These are phyloP conservation scores for Anhinga anhinga DNA, from an alignment of 2,113 vertebrate species.

Conservation along the genomic window DNA sequence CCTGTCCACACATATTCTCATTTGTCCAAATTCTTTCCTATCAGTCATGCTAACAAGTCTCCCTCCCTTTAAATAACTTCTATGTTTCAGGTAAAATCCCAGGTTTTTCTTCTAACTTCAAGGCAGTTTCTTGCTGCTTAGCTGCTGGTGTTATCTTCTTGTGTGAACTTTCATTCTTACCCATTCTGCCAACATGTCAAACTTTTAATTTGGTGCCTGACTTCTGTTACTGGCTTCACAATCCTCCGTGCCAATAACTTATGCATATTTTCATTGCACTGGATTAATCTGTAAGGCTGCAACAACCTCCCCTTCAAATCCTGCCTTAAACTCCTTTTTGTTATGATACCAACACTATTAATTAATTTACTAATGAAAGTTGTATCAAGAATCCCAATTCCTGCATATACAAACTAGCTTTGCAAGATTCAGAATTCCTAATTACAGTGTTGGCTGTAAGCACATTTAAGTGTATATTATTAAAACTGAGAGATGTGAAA, in stretches of 20 bases:
- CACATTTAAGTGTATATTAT: neutral
- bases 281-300: neutral
- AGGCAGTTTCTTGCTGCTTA: neutral
- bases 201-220: neutral
- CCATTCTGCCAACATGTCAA: neutral
- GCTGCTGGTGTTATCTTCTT: neutral
- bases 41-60: rapidly evolving
- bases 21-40: neutral
- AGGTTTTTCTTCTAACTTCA: neutral
- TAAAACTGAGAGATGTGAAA: neutral
- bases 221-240: neutral
- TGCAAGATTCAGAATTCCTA: neutral
- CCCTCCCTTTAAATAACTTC: neutral
- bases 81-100: neutral
- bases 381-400: neutral
- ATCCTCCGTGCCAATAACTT: neutral
- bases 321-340: neutral
- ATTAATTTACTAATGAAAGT: neutral
- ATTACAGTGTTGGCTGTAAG: neutral
- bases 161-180: neutral
- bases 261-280: neutral
- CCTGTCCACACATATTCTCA: neutral
- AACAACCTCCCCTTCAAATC: neutral
- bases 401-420: neutral
- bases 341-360: neutral